These are phyloP conservation scores for Pteropus alecto DNA, from an alignment of 2,113 vertebrate species.

Conservation along the genomic window DNA sequence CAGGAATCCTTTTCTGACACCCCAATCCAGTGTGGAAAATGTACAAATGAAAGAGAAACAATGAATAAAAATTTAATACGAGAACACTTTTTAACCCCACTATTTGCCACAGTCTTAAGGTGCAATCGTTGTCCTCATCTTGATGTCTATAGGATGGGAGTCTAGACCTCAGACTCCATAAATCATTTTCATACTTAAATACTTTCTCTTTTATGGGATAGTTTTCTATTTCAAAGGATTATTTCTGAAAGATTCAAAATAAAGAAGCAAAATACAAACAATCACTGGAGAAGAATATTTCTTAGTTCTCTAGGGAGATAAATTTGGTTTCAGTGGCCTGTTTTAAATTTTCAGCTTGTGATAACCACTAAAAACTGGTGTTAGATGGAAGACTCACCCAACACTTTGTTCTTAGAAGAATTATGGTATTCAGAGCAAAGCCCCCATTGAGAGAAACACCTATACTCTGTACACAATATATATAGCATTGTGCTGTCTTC, in stretches of 20 bases:
- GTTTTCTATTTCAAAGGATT: constrained; percentile 1
- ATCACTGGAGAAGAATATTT: background rate
- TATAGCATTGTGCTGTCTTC: background rate
- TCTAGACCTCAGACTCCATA: background rate
- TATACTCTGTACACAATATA: background rate
- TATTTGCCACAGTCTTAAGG: background rate
- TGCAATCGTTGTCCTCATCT: background rate
- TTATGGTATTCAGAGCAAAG: background rate
- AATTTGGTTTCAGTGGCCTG: background rate
- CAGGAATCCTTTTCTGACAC: background rate
- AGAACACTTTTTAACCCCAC: background rate
- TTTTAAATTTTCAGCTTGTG: background rate
- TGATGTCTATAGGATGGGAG: background rate
- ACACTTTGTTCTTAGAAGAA: background rate
- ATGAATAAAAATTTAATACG: background rate
- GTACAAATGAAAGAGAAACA: constrained; percentile 24
- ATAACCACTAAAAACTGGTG: background rate
- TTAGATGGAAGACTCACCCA: background rate
- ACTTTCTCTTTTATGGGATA: background rate
- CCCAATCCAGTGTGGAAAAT: background rate
- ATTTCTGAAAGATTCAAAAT: background rate
- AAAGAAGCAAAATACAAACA: background rate
- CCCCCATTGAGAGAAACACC: background rate
- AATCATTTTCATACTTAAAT: background rate
- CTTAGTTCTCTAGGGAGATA: background rate